Percentiles rank a stretch among this genome's conserved stretches.
phyloP scores from a whole-genome alignment of 1,140 invertebrate genomes.

The Drepana arcuata region DNA sequence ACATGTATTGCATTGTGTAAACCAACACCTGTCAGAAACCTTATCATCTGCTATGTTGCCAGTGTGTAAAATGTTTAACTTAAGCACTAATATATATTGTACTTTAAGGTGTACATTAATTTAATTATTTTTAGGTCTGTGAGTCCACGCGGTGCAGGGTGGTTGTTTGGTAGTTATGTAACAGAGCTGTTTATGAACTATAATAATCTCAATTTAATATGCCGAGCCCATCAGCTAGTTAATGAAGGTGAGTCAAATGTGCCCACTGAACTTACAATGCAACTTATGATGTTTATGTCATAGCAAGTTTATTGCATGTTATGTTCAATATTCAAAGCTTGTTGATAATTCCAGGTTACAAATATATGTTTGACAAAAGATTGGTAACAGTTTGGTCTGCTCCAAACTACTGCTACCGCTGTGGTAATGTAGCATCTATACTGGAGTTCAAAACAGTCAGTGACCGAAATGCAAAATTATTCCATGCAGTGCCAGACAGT shows the following conservation, averaged over 20 bases:
- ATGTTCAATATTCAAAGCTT: not conserved
- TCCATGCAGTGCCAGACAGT: slow-evolving; percentile 94
- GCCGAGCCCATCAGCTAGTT: slow-evolving; percentile 96
- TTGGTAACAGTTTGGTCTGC: slow-evolving; percentile 98
- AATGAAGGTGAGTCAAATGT: slow-evolving; percentile 93
- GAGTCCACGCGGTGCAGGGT: slow-evolving; percentile 94
- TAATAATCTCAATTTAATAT: slow-evolving; percentile 92
- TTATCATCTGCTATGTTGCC: too few species aligned
- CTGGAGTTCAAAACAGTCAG: slow-evolving; percentile 86
- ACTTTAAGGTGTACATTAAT: slow-evolving; percentile 2
- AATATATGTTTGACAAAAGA: slow-evolving; percentile 96
- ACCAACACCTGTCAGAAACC: too few species aligned
- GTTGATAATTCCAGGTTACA: slow-evolving; percentile 85
- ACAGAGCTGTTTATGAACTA: slow-evolving; percentile 95
- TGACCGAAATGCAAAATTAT: slow-evolving; percentile 87
- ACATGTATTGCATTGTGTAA: too few species aligned
- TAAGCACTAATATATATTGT: not conserved
- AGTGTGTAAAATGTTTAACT: too few species aligned
- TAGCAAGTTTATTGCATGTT: not conserved
- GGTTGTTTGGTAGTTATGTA: slow-evolving; percentile 92
- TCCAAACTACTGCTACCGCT: slow-evolving; percentile 96
- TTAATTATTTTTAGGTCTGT: slow-evolving; percentile 73
- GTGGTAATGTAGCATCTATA: slow-evolving; percentile 95
- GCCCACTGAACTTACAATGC: too few species aligned
- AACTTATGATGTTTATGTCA: too few species aligned